These are phyloP conservation scores for Doryteuthis pealeii DNA, from an alignment of 1,140 invertebrate species.

Conservation along the genomic window DNA sequence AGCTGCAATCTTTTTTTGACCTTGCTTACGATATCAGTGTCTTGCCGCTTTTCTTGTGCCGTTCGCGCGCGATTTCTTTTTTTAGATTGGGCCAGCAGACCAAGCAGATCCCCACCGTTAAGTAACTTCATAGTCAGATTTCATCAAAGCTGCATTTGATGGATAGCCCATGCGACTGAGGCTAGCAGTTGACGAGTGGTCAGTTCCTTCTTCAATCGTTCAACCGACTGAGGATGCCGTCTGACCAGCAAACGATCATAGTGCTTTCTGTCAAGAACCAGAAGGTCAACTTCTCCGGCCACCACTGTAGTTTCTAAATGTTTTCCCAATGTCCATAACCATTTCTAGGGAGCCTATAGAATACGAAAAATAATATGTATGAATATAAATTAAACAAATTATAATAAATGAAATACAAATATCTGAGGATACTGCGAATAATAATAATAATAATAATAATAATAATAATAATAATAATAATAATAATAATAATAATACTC, in stretches of 20 bases:
- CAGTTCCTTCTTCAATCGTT: constrained; percentile 4
- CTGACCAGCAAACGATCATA: constrained; percentile 1
- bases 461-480: too few relatives aligned
- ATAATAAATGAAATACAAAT: too few relatives aligned
- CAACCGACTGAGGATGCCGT: neutral
- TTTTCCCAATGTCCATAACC: neutral
- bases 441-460: too few relatives aligned
- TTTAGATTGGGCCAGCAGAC: neutral
- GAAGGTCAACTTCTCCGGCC: neutral
- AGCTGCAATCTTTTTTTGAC: neutral
- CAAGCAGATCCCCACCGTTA: neutral
- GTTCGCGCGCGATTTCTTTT: neutral
- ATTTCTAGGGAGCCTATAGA: constrained; percentile 6
- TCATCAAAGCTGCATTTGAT: neutral
- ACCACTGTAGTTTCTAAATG: neutral
- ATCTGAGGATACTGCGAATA: too few relatives aligned
- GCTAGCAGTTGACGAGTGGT: constrained; percentile 1
- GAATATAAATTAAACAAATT: too few relatives aligned
- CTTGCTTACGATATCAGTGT: neutral
- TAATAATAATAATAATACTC: too few relatives aligned
- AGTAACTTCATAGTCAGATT: neutral
- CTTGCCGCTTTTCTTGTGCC: neutral
- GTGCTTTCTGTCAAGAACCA: constrained; percentile 2
- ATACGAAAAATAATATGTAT: too few relatives aligned
- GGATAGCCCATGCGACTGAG: neutral